These are phyloP conservation scores for Iguana delicatissima DNA, from an alignment of 2,797 vertebrate species.

Conservation along the genomic window DNA sequence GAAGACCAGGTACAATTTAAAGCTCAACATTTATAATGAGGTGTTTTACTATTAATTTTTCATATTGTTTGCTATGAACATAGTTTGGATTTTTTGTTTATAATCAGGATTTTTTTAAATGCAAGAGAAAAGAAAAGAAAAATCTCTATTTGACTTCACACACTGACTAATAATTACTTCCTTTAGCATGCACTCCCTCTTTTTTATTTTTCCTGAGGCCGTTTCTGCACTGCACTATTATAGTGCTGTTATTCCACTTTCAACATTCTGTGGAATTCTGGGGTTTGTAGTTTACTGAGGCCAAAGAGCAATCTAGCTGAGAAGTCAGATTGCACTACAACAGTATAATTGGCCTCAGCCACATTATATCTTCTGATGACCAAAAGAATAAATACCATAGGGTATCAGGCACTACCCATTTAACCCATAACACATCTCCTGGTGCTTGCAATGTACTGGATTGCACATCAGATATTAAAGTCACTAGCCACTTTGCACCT, in stretches of 20 bases:
- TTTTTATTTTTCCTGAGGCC: too few relatives aligned
- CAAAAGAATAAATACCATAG: background rate
- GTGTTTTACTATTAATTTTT: background rate
- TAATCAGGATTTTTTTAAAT: background rate
- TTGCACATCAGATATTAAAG: constrained; percentile 1
- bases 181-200: background rate
- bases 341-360: background rate
- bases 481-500: background rate
- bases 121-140: constrained; percentile 4
- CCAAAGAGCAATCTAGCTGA: too few relatives aligned
- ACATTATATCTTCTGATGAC: background rate
- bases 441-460: constrained; percentile 2
- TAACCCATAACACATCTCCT: background rate
- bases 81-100: background rate
- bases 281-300: too few relatives aligned
- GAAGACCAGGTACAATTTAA: background rate
- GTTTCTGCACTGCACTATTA: too few relatives aligned
- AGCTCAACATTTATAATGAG: background rate
- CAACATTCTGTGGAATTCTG: too few relatives aligned
- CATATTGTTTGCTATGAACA: background rate
- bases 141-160: background rate
- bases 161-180: background rate
- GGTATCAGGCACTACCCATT: background rate
- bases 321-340: too few relatives aligned
- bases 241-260: too few relatives aligned